phyloP scores from a whole-genome alignment of 2,113 vertebrate genomes.

The Periophthalmus modestus region DNA sequence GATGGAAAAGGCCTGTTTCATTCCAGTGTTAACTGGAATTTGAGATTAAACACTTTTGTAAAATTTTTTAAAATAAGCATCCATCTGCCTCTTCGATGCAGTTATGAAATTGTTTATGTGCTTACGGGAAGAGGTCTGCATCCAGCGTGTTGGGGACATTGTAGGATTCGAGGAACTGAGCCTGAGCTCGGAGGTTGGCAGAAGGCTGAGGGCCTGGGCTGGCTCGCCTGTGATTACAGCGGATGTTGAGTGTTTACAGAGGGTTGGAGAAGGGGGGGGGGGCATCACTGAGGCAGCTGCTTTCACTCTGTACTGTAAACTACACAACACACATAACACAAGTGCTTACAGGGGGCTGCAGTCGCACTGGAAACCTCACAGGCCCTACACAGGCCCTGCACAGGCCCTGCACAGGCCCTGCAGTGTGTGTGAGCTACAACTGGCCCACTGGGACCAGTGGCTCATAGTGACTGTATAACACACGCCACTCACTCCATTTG shows the following conservation, averaged over 20 bases:
- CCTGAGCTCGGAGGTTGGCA: slow-evolving; percentile 61
- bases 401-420: slow-evolving; percentile 59
- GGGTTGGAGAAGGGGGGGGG: slow-evolving; percentile 41
- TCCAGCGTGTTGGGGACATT: slow-evolving; percentile 26
- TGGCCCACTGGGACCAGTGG: slow-evolving; percentile 65
- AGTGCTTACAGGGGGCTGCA: slow-evolving; percentile 58
- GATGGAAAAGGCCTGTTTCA: slow-evolving; percentile 32
- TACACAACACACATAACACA: slow-evolving; percentile 44
- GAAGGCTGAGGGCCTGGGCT: slow-evolving; percentile 59
- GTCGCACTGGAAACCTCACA: slow-evolving; percentile 64
- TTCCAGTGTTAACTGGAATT: slow-evolving; percentile 13
- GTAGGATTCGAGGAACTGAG: slow-evolving; percentile 38
- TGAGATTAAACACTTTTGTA: slow-evolving; percentile 26
- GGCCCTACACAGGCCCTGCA: too few relatives aligned
- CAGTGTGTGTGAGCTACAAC: slow-evolving; percentile 65
- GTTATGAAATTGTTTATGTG: slow-evolving; percentile 14
- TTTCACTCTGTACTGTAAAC: slow-evolving; percentile 76
- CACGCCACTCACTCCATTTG: slow-evolving; percentile 54
- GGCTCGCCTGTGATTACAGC: slow-evolving; percentile 70
- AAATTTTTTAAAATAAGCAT: slow-evolving; percentile 4
- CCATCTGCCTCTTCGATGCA: slow-evolving; percentile 19
- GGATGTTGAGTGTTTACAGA: slow-evolving; percentile 74
- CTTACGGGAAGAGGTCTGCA: slow-evolving; percentile 19
- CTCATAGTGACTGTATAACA: slow-evolving; percentile 62
- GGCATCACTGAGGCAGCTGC: slow-evolving; percentile 65